Base-by-base conservation (phyloP, 2,888 invertebrate genomes). In the Eilema griseolum region DNA sequence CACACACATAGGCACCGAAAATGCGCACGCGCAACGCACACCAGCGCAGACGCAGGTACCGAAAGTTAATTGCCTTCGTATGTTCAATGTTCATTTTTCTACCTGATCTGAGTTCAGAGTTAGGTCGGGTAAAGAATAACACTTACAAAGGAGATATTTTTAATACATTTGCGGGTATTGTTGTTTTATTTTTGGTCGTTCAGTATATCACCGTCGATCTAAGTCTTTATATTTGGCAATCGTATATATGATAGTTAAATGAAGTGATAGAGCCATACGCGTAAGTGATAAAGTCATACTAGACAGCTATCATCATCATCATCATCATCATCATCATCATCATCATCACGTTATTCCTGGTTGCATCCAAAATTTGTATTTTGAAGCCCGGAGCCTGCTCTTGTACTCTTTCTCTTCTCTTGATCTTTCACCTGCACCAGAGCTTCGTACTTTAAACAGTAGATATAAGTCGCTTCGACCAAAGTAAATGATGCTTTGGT, bases 51-150 rank as follows among this genome's bases (percentile, higher is more conserved):
- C 66, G 91, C 94, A 94, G 94, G 94, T 94, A 94, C 90, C 90
- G 85, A 89, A 91, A 90, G 93, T 93, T 94, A 95, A 95, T 95
- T 94, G 95, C 92, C 92, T 91, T 93, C 92, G 93, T 94, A 93
- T 95, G 93, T 93, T 91, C 93, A 93, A 92, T 93, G 90, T 88
- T 91, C 90, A 89, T 90, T 85, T 83, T 87, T 92, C 92, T 94
- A 93, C 94, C 94, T 94, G 94, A 81, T 82, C 74, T 85, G 86
- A 78, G 80, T 79, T 74, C 79, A 77, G 85, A 88, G 85, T 85
- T 83, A 85, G 84, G 80, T 76, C 75, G 86, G 84, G 78, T 78
- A 80, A 69, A 74, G 82, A 79, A 80, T 81, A 81, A 83, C 72
- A 77, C 74, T 69, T 76, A 82, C 68, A 78, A 76, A 78, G 76